These are phyloP conservation scores for Ochropacha duplaris DNA, from an alignment of 2,888 invertebrate genomes.

Conservation along the genomic window DNA sequence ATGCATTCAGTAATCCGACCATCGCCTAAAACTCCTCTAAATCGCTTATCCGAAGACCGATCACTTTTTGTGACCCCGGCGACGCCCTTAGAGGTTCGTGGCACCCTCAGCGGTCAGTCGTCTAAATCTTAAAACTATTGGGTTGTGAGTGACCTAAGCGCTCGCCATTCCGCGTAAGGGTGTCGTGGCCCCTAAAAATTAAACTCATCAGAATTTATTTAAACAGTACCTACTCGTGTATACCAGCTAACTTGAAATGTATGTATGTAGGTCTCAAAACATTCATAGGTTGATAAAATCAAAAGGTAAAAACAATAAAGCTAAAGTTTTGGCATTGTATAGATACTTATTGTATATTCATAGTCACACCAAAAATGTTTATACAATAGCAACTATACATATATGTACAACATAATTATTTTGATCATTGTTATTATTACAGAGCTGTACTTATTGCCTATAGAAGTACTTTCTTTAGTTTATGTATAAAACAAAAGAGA, in stretches of 20 bases:
- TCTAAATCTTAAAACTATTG: too few relatives aligned
- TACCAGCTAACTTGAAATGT: not conserved
- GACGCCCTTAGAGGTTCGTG: too few relatives aligned
- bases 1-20: too few relatives aligned
- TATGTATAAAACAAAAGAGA: not conserved
- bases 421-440: constrained; percentile 28
- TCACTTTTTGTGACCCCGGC: too few relatives aligned
- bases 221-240: too few relatives aligned
- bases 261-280: not conserved
- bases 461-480: not conserved
- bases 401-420: constrained; percentile 37
- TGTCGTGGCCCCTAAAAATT: too few relatives aligned
- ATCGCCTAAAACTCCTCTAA: too few relatives aligned
- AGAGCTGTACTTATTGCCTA: not conserved
- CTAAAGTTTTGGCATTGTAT: not conserved
- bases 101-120: too few relatives aligned
- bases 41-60: too few relatives aligned
- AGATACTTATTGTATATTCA: not conserved
- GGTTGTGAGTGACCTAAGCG: too few relatives aligned
- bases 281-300: not conserved
- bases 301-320: not conserved
- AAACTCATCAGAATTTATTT: too few relatives aligned
- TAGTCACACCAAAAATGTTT: not conserved
- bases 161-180: too few relatives aligned
- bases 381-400: constrained; percentile 44